Percentiles rank a stretch among this genome's conserved stretches.
Conservation (phyloP, 2,888 invertebrate genomes). For the Dendrolimus houi region DNA sequence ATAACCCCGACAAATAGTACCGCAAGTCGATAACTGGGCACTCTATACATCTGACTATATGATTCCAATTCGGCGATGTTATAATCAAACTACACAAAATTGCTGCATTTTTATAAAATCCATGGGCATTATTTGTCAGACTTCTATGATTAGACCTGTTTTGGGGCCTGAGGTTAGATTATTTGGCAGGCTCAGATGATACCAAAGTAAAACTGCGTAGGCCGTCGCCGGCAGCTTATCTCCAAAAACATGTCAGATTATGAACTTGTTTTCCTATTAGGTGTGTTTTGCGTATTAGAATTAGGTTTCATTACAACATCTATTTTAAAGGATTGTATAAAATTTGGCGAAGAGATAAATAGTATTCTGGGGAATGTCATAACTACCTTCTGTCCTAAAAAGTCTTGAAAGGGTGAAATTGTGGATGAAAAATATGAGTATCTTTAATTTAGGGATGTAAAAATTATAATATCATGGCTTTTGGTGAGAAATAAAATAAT, state of each 20-base stretch:
- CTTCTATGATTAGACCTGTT: conserved; percentile 8
- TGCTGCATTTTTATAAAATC: conserved; percentile 23
- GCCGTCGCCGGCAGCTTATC: conserved; percentile 15
- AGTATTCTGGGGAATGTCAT: too few relatives aligned
- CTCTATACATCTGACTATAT: conserved; percentile 17
- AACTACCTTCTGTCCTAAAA: too few relatives aligned
- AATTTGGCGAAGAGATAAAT: too few relatives aligned
- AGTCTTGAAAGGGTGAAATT: too few relatives aligned
- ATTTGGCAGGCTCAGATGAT: too few relatives aligned
- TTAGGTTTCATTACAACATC: too few relatives aligned
- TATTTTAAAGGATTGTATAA: too few relatives aligned
- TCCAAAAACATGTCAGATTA: conserved; percentile 24
- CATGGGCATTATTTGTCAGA: conserved; percentile 14
- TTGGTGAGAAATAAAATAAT: too few relatives aligned
- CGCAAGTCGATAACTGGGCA: conserved; percentile 22
- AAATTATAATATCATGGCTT: too few relatives aligned
- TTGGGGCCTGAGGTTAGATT: conserved; percentile 8
- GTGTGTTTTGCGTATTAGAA: conserved; percentile 11
- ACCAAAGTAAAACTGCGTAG: too few relatives aligned
- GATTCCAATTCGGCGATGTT: conserved; percentile 17
- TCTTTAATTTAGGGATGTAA: too few relatives aligned
- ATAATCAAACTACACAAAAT: conserved; percentile 17
- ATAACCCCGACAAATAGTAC: conserved; percentile 45
- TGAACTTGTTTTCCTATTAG: conserved; percentile 13
- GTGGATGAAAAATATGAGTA: too few relatives aligned